Evolutionary conservation across 92 coral and sea anemone genomes (phyloP).

Genomic region (Umimayanthus chanpuru): DNA sequence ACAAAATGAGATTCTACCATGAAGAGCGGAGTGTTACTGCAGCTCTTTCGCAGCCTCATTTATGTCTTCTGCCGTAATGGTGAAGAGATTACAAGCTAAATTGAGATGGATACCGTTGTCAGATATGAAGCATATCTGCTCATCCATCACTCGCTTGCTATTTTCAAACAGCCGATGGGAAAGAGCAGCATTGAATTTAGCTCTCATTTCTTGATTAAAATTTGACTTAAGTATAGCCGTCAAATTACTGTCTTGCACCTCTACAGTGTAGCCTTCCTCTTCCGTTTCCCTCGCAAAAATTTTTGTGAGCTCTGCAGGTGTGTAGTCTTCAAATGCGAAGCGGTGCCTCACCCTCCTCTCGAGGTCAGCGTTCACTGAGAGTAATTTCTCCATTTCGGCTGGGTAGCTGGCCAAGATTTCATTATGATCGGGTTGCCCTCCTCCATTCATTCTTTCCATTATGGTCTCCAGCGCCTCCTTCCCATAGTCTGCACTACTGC

Average conservation of each 20-base stretch:
- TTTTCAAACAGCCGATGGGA: not conserved
- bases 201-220: not conserved
- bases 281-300: not conserved
- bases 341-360: not conserved
- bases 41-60: not conserved
- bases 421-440: not conserved
- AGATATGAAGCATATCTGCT: not conserved
- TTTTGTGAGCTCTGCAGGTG: not conserved
- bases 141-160: not conserved
- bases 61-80: not conserved
- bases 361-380: not conserved
- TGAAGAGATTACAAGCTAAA: not conserved
- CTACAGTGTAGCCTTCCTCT: not conserved
- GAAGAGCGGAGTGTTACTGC: not conserved
- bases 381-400: not conserved
- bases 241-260: not conserved
- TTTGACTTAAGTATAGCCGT: not conserved
- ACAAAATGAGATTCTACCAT: not conserved
- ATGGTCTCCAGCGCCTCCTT: not conserved
- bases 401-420: slow-evolving; percentile 14
- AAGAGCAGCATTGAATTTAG: not conserved
- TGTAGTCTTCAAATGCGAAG: not conserved
- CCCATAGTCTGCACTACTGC: not conserved
- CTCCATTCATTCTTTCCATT: slow-evolving; percentile 14
- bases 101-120: not conserved